Evolutionary conservation across 2,113 vertebrate species (phyloP).

Genomic region (Pelvicachromis taeniatus): DNA sequence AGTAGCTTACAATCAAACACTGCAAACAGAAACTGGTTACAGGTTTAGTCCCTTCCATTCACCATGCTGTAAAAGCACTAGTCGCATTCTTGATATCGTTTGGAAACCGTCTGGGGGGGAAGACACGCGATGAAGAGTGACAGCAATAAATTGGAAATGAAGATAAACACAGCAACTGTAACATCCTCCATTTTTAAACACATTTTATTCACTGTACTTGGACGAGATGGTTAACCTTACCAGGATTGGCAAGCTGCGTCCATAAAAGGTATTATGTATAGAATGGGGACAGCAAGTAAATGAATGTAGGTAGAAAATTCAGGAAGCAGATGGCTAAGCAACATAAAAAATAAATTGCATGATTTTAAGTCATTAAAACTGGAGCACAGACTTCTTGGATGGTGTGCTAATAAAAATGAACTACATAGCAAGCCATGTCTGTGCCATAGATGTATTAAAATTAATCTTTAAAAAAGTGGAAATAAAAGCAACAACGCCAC

Average conservation of each 20-base stretch:
- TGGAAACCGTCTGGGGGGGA: not conserved
- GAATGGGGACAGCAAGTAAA: not conserved
- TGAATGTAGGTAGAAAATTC: not conserved
- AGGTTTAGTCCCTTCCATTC: not conserved
- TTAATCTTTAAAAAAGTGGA: not conserved
- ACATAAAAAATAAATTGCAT: not conserved
- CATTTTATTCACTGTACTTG: not conserved
- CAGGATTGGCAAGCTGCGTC: not conserved
- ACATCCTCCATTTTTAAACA: not conserved
- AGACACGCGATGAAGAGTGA: not conserved
- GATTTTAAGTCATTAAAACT: not conserved
- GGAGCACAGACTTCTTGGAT: not conserved
- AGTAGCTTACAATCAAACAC: not conserved
- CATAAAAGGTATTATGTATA: not conserved
- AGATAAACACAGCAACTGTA: not conserved
- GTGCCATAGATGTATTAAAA: not conserved
- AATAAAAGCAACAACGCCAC: not conserved
- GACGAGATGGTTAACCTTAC: not conserved
- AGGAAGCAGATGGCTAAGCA: not conserved
- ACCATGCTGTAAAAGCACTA: not conserved
- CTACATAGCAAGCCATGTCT: not conserved
- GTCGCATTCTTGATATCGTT: not conserved
- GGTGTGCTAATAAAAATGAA: not conserved
- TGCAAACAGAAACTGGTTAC: not conserved
- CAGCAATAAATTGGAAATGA: not conserved